A percentile compares a stretch with the other conserved stretches of the same genome.
Conservation (phyloP, 1,140 invertebrate species). For the Berghia stephanieae region DNA sequence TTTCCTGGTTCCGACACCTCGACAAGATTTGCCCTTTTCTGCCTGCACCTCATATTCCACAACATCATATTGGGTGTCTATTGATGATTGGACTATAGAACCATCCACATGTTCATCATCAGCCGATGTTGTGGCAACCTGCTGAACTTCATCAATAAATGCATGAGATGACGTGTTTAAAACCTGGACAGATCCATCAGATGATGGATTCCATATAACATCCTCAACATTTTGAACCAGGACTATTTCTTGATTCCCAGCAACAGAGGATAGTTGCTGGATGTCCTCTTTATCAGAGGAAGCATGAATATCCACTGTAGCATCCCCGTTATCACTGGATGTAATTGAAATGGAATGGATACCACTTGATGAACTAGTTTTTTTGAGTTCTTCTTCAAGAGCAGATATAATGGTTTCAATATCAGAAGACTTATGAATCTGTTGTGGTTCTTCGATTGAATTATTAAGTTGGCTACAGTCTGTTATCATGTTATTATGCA, state of each 20-base stretch:
- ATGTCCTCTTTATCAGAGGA: too few species aligned
- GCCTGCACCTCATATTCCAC: conserved; percentile 26
- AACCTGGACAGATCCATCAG: conserved; percentile 24
- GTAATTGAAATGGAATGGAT: too few species aligned
- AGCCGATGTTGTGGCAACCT: background rate
- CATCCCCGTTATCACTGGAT: too few species aligned
- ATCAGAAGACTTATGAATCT: conserved; percentile 27
- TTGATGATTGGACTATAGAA: background rate
- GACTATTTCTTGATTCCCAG: conserved; percentile 24
- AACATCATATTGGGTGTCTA: conserved; percentile 27
- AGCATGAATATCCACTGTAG: background rate
- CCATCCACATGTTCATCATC: background rate
- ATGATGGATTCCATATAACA: conserved; percentile 27
- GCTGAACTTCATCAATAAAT: background rate
- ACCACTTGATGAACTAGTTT: conserved; percentile 12
- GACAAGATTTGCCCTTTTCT: too few species aligned
- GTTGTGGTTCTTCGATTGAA: too few species aligned
- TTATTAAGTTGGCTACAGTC: too few species aligned
- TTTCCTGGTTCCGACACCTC: conserved; percentile 1
- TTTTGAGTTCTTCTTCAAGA: conserved; percentile 29
- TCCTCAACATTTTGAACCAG: conserved; percentile 22
- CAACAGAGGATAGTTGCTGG: too few species aligned
- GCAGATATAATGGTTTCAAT: conserved; percentile 31
- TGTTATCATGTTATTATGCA: too few species aligned
- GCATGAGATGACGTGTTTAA: too few species aligned